Evolutionary conservation across 2,797 vertebrate genomes (phyloP), one percentile per base, ranked within the genome.

Genomic region (Lacerta viridis): DNA sequence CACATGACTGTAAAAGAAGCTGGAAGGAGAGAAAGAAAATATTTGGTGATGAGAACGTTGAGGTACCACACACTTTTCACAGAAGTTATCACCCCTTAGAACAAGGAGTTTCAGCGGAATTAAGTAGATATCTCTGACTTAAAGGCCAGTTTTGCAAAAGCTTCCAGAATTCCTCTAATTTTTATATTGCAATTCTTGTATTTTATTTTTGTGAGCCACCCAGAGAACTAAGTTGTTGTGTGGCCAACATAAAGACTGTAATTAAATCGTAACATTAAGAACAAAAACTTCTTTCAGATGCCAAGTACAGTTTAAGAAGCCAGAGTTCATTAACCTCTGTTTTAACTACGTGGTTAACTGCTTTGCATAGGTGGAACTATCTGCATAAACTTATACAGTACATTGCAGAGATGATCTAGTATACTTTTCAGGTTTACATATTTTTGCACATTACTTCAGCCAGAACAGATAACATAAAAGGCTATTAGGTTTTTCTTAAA

Each of bases 1-100:
- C 99, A 99, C 99, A 99, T 99, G 92, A 99, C 98, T 3, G 98
- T 99, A 98, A 99, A 99, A 78, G 97, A 97, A 90, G 98, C 99
- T 98, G 88, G 25, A 83, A 87, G 72, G 84, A 84, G 88, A 79
- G 29, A 91, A 95, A 88, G 88, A 92, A 61, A 39, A 36, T 7
- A 9, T 77, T 33, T 74, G 72, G 43, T 33, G 41, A 36, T 15
- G 55, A 74, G 20, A n/a, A 80, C 13, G 11, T 27, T 11, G 86
- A 59, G 8, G 17, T 0, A 3, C 20, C 15, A 33, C 86, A 61
- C 68, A 13, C 7, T 79, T 78, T 64, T 5, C 50, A 74, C n/a
- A 75, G 43, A 43, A 71, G 18, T 27, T 76, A 72, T 39, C 46
- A 72, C 69, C 69, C 39, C 9, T 82, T 43, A 85, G 71, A 23